Evolutionary conservation across 2,888 invertebrate genomes (phyloP).

Genomic region (Camptogramma bilineatum): DNA sequence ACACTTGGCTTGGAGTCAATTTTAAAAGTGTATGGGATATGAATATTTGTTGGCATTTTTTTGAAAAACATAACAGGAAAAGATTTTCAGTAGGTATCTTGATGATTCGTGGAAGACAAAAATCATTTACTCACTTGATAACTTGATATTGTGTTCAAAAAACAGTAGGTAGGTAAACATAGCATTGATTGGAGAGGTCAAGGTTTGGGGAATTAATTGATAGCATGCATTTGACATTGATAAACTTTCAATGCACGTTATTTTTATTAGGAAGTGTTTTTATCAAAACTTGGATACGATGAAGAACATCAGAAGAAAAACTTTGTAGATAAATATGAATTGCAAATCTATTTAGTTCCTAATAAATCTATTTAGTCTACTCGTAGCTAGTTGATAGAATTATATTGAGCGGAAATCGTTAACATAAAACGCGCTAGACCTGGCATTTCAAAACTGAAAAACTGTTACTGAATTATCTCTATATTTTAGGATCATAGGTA

Average conservation of each 20-base stretch:
- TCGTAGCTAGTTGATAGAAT: too few relatives aligned
- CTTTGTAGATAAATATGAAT: too few relatives aligned
- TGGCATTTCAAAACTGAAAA: too few relatives aligned
- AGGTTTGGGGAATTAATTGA: neutral
- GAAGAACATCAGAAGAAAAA: neutral
- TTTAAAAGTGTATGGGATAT: slow-evolving; percentile 57
- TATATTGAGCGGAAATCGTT: too few relatives aligned
- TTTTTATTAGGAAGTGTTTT: neutral
- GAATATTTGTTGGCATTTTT: slow-evolving; percentile 40
- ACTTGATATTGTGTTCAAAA: neutral
- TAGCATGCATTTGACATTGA: neutral
- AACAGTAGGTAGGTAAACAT: neutral
- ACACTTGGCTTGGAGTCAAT: slow-evolving; percentile 65
- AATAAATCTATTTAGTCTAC: too few relatives aligned
- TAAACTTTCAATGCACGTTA: neutral
- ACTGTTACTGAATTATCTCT: too few relatives aligned
- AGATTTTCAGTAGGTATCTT: neutral
- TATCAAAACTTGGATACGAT: neutral
- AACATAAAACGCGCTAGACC: too few relatives aligned
- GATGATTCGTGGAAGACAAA: neutral
- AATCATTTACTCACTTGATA: neutral
- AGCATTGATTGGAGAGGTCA: neutral
- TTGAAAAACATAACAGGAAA: slow-evolving; percentile 4
- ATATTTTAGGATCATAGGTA: too few relatives aligned
- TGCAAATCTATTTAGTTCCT: too few relatives aligned